Percentiles rank a stretch among this genome's conserved stretches.
phyloP scores from a whole-genome alignment of 2,797 vertebrate species.

The Muscicapa striata region DNA sequence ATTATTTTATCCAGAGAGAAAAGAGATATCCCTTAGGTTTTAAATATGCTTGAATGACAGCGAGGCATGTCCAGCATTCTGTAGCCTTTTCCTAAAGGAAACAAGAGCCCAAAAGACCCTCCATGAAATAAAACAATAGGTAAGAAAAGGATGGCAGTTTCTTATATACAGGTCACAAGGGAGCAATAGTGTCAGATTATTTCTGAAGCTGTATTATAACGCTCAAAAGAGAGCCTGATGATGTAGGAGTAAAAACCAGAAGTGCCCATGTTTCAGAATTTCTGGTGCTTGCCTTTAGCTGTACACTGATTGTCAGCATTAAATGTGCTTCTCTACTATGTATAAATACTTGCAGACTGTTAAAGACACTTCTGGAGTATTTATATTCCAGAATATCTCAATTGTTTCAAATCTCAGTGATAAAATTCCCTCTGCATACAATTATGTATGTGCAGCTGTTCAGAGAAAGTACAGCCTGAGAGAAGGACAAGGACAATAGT shows the following conservation, averaged over 20 bases:
- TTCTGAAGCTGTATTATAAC: background rate
- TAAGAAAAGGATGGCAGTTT: background rate
- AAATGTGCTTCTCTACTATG: background rate
- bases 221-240: background rate
- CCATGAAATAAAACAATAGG: background rate
- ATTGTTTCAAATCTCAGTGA: background rate
- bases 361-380: background rate
- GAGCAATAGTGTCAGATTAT: background rate
- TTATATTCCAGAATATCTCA: background rate
- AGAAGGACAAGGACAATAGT: background rate
- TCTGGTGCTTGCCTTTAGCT: background rate
- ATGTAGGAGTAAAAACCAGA: background rate
- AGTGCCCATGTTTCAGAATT: background rate
- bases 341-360: background rate
- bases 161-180: background rate
- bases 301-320: background rate
- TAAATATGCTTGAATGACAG: background rate
- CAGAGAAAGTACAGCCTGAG: background rate
- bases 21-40: background rate
- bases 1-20: background rate
- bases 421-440: background rate
- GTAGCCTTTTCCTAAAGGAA: background rate
- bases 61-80: background rate
- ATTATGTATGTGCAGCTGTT: background rate
- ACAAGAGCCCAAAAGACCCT: background rate